These are phyloP conservation scores for Drosophila demipolita DNA, from an alignment of 2,888 invertebrate species.

Conservation along the genomic window DNA sequence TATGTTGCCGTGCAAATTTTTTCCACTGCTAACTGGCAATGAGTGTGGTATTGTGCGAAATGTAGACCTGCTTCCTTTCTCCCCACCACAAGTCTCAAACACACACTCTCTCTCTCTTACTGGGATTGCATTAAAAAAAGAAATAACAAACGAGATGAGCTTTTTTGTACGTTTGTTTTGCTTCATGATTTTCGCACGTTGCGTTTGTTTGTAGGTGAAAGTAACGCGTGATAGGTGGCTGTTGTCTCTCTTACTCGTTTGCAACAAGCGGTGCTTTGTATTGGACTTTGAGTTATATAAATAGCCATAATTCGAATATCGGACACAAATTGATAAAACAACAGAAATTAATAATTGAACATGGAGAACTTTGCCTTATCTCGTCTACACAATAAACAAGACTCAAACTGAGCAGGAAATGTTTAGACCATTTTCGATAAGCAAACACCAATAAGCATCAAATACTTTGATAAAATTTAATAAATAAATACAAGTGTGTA, in stretches of 20 bases:
- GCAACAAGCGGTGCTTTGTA: slow-evolving; percentile 9
- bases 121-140: background rate
- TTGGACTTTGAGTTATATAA: slow-evolving; percentile 16
- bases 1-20: slow-evolving; percentile 13
- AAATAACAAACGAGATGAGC: slow-evolving; percentile 13
- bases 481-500: slow-evolving; percentile 40
- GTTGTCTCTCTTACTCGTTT: slow-evolving; percentile 45
- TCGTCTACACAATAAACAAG: slow-evolving; percentile 11
- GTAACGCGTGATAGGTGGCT: slow-evolving; percentile 73
- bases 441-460: slow-evolving; percentile 15
- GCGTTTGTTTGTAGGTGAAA: slow-evolving; percentile 71
- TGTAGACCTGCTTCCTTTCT: background rate
- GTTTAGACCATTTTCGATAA: slow-evolving; percentile 49
- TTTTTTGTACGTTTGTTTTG: slow-evolving; percentile 44
- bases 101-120: slow-evolving; percentile 3
- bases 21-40: background rate
- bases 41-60: background rate
- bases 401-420: slow-evolving; percentile 3
- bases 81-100: background rate
- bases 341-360: background rate
- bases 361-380: slow-evolving; percentile 27
- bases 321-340: background rate
- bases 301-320: background rate
- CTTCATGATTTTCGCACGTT: slow-evolving; percentile 41
- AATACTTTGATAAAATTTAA: slow-evolving; percentile 31